Conservation (phyloP, 37 sponge, comb jelly and placozoan species). For the Oscarella lobularis region DNA sequence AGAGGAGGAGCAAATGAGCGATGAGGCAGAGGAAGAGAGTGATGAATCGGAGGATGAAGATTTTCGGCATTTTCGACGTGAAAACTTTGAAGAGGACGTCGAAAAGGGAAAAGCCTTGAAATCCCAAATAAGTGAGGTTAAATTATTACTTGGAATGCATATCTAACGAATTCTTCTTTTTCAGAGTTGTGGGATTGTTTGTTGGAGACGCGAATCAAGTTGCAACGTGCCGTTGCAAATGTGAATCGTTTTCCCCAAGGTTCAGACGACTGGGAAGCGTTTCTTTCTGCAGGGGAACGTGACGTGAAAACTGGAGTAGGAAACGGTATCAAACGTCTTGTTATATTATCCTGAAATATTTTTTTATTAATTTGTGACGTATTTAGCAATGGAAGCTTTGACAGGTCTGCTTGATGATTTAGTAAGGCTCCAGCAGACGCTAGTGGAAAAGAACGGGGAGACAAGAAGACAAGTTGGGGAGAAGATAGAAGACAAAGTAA, state of each 20-base stretch:
- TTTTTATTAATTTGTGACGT: too few species aligned
- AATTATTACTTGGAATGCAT: not conserved
- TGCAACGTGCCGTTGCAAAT: conserved; percentile 46
- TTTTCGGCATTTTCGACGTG: conserved; percentile 1
- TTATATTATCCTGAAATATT: too few species aligned
- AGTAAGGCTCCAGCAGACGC: too few species aligned
- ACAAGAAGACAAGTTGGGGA: too few species aligned
- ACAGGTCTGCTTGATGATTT: too few species aligned
- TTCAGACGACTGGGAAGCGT: not conserved
- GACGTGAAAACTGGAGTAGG: conserved; percentile 4
- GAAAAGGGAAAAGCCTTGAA: conserved; percentile 59
- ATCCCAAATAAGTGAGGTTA: conserved; percentile 18
- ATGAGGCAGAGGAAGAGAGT: not conserved
- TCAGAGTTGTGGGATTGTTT: conserved; percentile 60
- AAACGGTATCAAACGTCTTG: conserved; percentile 1
- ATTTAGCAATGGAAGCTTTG: too few species aligned
- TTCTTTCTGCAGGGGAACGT: conserved; percentile 2
- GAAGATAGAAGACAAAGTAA: too few species aligned
- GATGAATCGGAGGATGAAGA: not conserved
- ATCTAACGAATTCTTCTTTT: not conserved
- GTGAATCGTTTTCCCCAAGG: conserved; percentile 55
- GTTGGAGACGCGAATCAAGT: conserved; percentile 55
- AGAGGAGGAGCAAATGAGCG: conserved; percentile 4
- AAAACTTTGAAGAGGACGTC: conserved; percentile 26
- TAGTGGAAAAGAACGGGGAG: too few species aligned